Evolutionary conservation across 2,888 invertebrate genomes (phyloP), one percentile per base, ranked within the genome.

Genomic region (Candidula unifasciata): DNA sequence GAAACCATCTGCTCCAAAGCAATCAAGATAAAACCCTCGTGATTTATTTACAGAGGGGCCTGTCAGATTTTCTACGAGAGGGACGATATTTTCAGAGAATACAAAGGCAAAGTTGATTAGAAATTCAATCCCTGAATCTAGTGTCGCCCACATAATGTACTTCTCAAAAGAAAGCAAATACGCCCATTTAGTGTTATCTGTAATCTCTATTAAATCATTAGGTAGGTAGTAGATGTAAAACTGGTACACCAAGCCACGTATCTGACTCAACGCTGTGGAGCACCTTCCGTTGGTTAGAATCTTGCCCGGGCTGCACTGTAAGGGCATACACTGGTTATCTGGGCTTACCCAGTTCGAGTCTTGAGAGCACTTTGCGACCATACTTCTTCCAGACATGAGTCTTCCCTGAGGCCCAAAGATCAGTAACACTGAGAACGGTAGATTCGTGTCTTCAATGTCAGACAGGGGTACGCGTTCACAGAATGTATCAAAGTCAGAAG

Each of bases 291-390:
- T 30, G 27, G 3, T 35, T 8, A 73, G 44, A 33, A 37, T 24
- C 44, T 82, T 82, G 37, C 82, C 82, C 8, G 82, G 74, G 16
- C 27, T 37, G 27, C 82, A 82, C 30, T 64, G 74, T 54, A 82
- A 37, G n/a, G 82, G 82, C 37, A 64, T 13, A 27, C 82, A 82
- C 24, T 24, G 0, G n/a, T 37, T 52, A 27, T 71, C 71, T 33
- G 54, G 69, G 30, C 69, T 57, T 13, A 18, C 13, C 78, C 78
- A 78, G 16, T 78, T 64, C 33, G 54, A 21, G 8, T 18, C 21
- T 57, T 18, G 16, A 24, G 54, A 27, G 57, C 76, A 76, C 3
- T 54, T 76, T 10, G 0, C 18, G 57, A 57, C 2, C 30, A 1
- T 21, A 0, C 18, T 30, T 33, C 16, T 10, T 27, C 24, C 16